These are phyloP conservation scores for Hemibagrus wyckioides DNA, from an alignment of 2,113 vertebrate genomes.

Conservation along the genomic window DNA sequence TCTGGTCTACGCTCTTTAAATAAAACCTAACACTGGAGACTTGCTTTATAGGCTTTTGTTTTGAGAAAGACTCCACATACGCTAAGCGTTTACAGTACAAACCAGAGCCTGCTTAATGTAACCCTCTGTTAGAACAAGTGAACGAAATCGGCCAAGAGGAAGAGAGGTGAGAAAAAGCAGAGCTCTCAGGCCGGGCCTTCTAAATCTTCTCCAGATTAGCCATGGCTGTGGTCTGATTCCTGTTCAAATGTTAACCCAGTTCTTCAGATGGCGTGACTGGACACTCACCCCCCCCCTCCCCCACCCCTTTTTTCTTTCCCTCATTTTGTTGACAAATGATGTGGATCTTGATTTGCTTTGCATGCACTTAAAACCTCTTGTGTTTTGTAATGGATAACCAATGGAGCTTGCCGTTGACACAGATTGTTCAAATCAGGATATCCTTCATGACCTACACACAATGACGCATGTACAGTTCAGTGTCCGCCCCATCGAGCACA, in stretches of 20 bases:
- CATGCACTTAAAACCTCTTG: conserved; percentile 22
- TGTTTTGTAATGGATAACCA: conserved; percentile 14
- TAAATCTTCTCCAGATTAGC: conserved; percentile 41
- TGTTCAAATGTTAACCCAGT: background rate
- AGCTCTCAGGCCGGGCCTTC: conserved; percentile 36
- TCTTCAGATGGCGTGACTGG: background rate
- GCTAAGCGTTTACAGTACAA: conserved; percentile 62
- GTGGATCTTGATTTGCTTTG: conserved; percentile 12
- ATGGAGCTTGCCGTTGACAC: conserved; percentile 14
- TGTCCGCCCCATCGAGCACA: background rate
- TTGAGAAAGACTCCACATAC: conserved; percentile 59
- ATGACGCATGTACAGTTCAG: background rate
- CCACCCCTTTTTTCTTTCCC: background rate
- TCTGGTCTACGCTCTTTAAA: conserved; percentile 41
- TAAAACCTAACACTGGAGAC: conserved; percentile 57
- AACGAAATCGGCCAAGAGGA: conserved; percentile 49
- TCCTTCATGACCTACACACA: background rate
- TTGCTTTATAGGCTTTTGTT: conserved; percentile 63
- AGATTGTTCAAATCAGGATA: conserved; percentile 16
- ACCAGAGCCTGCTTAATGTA: conserved; percentile 69
- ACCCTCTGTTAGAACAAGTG: conserved; percentile 54
- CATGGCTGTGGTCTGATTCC: background rate
- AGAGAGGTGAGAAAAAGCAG: conserved; percentile 62
- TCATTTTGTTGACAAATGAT: background rate
- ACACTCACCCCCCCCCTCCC: background rate